Evolutionary conservation across 2,797 vertebrate species (phyloP).

Genomic region (Ceryle rudis): DNA sequence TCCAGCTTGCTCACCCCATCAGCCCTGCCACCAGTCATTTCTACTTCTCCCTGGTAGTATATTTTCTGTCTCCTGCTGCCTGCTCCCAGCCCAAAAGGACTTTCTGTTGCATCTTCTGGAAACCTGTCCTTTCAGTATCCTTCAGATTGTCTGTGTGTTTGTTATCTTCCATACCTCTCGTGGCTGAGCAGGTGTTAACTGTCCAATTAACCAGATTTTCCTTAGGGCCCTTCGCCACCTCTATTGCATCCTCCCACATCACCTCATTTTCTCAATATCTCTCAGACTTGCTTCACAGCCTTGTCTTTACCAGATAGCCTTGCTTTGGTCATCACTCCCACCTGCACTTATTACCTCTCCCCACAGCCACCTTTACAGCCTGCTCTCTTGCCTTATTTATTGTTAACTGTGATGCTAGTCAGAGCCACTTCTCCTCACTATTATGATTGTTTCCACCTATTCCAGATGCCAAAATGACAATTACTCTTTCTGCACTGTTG

Average conservation of each 20-base stretch:
- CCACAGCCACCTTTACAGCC: background rate
- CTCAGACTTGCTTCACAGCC: background rate
- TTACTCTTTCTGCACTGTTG: background rate
- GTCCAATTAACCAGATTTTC: background rate
- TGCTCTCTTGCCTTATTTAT: background rate
- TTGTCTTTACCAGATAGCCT: background rate
- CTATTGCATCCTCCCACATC: background rate
- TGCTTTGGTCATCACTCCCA: background rate
- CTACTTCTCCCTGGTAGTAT: background rate
- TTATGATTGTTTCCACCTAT: background rate
- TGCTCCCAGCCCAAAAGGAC: background rate
- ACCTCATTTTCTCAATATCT: background rate
- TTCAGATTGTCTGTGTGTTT: background rate
- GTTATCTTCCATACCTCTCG: background rate
- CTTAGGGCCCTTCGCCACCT: background rate
- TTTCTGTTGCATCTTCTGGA: background rate
- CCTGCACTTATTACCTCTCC: background rate
- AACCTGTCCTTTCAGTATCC: background rate
- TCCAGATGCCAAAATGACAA: background rate
- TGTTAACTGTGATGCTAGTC: background rate
- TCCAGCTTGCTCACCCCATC: background rate
- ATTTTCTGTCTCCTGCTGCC: background rate
- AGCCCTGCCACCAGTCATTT: background rate
- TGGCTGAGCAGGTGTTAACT: fast-evolving
- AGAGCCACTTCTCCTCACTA: background rate